Base-by-base conservation (phyloP, 2,888 invertebrate genomes). In the Chouioia cunea region DNA sequence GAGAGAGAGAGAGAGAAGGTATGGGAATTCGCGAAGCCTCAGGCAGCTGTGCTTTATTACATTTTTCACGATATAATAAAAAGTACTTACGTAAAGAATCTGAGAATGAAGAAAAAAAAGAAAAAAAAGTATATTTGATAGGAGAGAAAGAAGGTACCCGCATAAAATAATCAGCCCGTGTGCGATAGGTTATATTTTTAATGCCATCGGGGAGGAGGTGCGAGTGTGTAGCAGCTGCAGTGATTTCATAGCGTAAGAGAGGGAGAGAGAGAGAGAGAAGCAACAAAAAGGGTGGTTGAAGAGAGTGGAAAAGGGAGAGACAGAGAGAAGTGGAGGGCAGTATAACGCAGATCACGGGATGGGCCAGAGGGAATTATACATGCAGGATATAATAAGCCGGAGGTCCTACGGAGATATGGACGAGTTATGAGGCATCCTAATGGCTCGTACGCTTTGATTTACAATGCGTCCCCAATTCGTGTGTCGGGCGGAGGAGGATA, bases 301-400 rank as follows among this genome's bases (percentile, higher is more conserved):
- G 62, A 62, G 48, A 59, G 43, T 27, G 23, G 20, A 12, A 36
- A 2, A 20, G 52, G 2, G 23, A 10, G 27, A 12, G 27, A 48
- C 20, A 12, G 63, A 48, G 43, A n/a, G 60, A 22, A 50, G 50
- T 10, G 47, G 27, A 43, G 27, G 27, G 48, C 15, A 48, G 16
- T 15, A 6, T 4, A 16, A 12, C 63, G 50, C 20, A 16, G 27
- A 14, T 23, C 47, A 44, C 68, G 18, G 56, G 14, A 23, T n/a
- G 15, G 20, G 20, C 47, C 48, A 54, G 71, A 67, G 59, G n/a
- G 64, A 71, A 71, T 67, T 64, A 64, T 64, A 82, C 80, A 83
- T 82, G 84, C 83, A 78, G 81, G 82, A 80, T 84, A 84, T 84
- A 84, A 84, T 84, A 84, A 84, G 84, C 83, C 80, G 80, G 79